These are phyloP conservation scores for Cancer borealis DNA, from an alignment of 2,888 invertebrate species.

Conservation along the genomic window DNA sequence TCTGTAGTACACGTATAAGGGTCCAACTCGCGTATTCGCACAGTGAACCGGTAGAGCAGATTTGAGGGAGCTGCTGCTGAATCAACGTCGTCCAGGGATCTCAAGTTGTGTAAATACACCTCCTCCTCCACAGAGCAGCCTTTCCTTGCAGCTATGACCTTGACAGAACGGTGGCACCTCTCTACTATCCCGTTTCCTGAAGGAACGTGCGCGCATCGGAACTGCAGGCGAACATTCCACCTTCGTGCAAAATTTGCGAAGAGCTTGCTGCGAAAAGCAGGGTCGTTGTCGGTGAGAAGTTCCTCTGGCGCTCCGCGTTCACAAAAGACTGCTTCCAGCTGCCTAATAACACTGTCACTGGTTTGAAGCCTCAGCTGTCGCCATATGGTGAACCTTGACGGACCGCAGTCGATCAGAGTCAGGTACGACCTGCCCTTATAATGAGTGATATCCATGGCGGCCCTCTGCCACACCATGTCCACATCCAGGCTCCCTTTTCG, in stretches of 20 bases:
- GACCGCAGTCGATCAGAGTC: slow-evolving; percentile 56
- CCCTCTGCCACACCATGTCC: slow-evolving; percentile 5
- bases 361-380: background rate
- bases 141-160: no score
- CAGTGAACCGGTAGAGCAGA: no score
- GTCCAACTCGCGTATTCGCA: no score
- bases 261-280: background rate
- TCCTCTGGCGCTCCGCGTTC: background rate
- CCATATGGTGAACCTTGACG: background rate
- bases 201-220: background rate
- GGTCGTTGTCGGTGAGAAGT: background rate
- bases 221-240: background rate
- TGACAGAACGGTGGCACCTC: background rate
- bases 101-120: slow-evolving; percentile 52
- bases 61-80: no score
- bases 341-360: background rate
- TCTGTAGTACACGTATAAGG: no score
- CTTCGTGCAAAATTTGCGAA: background rate
- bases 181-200: background rate
- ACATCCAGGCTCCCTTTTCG: background rate
- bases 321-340: slow-evolving; percentile 8
- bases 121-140: no score
- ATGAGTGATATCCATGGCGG: slow-evolving; percentile 43
- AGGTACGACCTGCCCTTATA: slow-evolving; percentile 26
- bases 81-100: slow-evolving; percentile 42